Evolutionary conservation across 2,113 vertebrate genomes (phyloP), one percentile per base, ranked within the genome.

Genomic region (Gnathochromis pfefferi): DNA sequence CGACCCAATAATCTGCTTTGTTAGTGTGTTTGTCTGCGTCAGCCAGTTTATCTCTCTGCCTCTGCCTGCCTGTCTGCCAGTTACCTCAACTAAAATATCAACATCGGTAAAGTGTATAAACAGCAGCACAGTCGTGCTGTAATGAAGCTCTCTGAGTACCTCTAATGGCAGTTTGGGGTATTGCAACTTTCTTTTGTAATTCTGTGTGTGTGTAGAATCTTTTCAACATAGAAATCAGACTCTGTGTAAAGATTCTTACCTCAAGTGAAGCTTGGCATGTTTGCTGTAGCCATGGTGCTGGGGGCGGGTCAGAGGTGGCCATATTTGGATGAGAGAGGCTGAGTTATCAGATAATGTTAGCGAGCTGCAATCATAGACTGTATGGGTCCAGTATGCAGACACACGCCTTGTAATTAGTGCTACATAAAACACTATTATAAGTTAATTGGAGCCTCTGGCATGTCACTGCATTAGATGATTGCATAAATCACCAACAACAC

Each of bases 1-100:
- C 49, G 94, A 94, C 92, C 87, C 81, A 82, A 89, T 89, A 87
- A 91, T 87, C 63, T 68, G 47, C 11, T 70, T 23, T 83, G 40
- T 91, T 60, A 79, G 84, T 80, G 26, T 53, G 45, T 84, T 38
- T 90, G 13, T 88, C 16, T 84, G 45, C 82, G 65, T 91, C 85
- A 75, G 85, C 19, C 86, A 42, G 68, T 70, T 51, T 79, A 80
- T 84, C 23, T 9, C 21, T 82, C 55, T 82, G 58, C 26, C 81
- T 75, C 38, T 84, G 81, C 9, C 80, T 86, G 85, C 70, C 63
- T 75, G 88, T 89, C 85, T 90, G 86, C 58, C 92, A 81, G 40
- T 87, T 78, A 83, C 80, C 86, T 89, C 75, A 79, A 91, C 94
- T 55, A 93, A 93, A 94, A 94, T 94, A 94, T 83, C 90, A 84